Conservation (phyloP, 2,888 invertebrate species). For the Operophtera brumata region DNA sequence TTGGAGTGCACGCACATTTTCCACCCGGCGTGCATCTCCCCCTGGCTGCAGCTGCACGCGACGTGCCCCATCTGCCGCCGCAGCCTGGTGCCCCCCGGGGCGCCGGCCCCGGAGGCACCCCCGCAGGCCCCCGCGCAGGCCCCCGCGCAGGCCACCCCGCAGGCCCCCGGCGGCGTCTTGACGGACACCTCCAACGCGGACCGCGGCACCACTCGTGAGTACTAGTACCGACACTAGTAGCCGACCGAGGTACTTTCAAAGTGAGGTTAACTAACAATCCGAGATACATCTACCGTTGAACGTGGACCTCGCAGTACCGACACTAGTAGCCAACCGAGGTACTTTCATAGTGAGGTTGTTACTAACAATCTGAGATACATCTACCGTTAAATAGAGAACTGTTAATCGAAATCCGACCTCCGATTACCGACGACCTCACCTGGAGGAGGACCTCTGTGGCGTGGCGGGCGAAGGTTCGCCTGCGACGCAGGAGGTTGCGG, state of each 20-base stretch:
- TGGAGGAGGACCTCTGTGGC: too few species aligned
- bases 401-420: too few species aligned
- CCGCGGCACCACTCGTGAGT: conserved; percentile 10
- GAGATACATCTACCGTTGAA: too few species aligned
- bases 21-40: conserved; percentile 95
- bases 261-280: too few species aligned
- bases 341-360: too few species aligned
- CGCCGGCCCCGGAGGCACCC: conserved; percentile 23
- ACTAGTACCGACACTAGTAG: conserved; percentile 4
- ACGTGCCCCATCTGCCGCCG: conserved; percentile 97
- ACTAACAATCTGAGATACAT: too few species aligned
- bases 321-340: too few species aligned
- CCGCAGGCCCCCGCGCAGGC: conserved; percentile 20
- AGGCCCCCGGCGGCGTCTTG: conserved; percentile 1
- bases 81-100: conserved; percentile 48
- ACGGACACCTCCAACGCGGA: neutral
- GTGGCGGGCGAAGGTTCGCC: too few species aligned
- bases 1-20: conserved; percentile 94
- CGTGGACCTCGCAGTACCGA: too few species aligned
- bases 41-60: conserved; percentile 97
- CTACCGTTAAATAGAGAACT: too few species aligned
- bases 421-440: too few species aligned
- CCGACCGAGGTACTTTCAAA: neutral
- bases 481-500: too few species aligned
- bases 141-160: conserved; percentile 19